These are phyloP conservation scores for Acanthosepion lycidas DNA, from an alignment of 2,888 invertebrate species.

Conservation along the genomic window DNA sequence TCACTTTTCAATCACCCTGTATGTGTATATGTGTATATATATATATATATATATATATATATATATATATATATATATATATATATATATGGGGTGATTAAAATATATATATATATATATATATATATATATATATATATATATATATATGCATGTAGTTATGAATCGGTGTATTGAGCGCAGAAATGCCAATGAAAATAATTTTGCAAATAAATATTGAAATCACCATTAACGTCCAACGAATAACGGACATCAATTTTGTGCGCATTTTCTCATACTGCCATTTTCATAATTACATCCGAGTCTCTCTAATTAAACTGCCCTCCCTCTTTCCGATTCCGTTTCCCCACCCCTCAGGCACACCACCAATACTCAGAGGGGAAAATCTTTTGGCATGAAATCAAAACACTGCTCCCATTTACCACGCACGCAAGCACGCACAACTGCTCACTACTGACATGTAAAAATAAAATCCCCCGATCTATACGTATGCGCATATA, in stretches of 20 bases:
- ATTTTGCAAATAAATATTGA: slow-evolving; percentile 2
- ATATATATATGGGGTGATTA: too few species aligned
- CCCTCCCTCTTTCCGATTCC: not conserved
- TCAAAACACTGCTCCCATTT: not conserved
- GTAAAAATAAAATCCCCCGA: too few species aligned
- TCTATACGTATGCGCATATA: too few species aligned
- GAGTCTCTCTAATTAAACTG: not conserved
- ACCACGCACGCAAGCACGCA: not conserved
- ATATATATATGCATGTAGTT: too few species aligned
- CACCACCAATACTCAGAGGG: not conserved
- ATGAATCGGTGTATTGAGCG: not conserved
- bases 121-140: too few species aligned
- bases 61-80: too few species aligned
- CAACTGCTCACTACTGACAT: too few species aligned
- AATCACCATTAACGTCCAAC: slow-evolving; percentile 6
- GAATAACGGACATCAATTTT: not conserved
- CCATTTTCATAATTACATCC: slow-evolving; percentile 20
- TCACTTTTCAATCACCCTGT: too few species aligned
- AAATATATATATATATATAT: too few species aligned
- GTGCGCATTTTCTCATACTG: not conserved
- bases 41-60: too few species aligned
- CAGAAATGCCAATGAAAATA: not conserved
- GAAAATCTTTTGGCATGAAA: not conserved
- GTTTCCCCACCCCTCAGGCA: not conserved
- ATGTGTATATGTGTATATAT: too few species aligned